phyloP scores from a whole-genome alignment of 2,888 invertebrate genomes.

The Oligia latruncula region DNA sequence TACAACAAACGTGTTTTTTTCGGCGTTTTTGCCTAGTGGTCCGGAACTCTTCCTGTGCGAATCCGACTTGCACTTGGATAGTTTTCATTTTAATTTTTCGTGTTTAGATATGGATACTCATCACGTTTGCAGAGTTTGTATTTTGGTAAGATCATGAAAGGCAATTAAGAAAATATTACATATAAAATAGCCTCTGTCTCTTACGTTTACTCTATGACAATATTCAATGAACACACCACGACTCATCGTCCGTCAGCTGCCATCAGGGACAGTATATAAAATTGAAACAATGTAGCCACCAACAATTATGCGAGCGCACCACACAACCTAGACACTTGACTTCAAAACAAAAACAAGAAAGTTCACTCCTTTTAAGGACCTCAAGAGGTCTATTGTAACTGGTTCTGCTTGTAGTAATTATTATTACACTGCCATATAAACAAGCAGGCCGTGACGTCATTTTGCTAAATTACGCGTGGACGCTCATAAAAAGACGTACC shows the following conservation, averaged over 20 bases:
- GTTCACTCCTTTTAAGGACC: slow-evolving; percentile 12
- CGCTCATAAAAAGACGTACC: slow-evolving; percentile 53
- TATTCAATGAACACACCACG: slow-evolving; percentile 59
- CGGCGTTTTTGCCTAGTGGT: too few species aligned
- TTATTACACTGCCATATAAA: slow-evolving; percentile 64
- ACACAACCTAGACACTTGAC: slow-evolving; percentile 55
- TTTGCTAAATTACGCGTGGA: slow-evolving; percentile 66
- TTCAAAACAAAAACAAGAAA: slow-evolving; percentile 36
- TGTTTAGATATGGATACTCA: too few species aligned
- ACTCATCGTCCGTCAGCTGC: slow-evolving; percentile 73
- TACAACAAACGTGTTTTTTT: too few species aligned
- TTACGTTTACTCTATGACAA: slow-evolving; percentile 58
- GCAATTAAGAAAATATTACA: background rate
- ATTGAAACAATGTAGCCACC: slow-evolving; percentile 68
- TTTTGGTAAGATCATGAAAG: background rate
- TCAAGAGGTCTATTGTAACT: slow-evolving; percentile 50
- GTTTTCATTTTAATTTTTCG: background rate
- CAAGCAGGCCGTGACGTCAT: slow-evolving; percentile 67
- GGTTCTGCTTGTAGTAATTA: slow-evolving; percentile 62
- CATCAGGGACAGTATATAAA: slow-evolving; percentile 71
- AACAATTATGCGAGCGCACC: slow-evolving; percentile 53
- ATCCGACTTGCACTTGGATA: too few species aligned
- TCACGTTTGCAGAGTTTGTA: too few species aligned
- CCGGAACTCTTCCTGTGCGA: too few species aligned
- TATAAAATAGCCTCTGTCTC: background rate